These are phyloP conservation scores for Eutolmus rufibarbis DNA, from an alignment of 2,888 invertebrate species.

Conservation along the genomic window DNA sequence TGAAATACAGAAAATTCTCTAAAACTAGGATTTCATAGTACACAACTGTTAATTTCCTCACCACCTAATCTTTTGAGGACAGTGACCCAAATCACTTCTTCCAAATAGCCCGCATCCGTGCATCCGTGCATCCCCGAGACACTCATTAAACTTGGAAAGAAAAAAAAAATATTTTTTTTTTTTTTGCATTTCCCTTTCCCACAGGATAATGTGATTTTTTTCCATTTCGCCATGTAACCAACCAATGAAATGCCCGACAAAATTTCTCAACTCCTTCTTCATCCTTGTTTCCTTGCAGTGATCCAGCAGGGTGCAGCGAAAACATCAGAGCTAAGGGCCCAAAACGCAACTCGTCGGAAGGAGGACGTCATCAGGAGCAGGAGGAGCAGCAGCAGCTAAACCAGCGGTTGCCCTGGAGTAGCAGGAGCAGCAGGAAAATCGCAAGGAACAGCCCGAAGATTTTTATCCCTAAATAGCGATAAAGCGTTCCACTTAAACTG, in stretches of 20 bases:
- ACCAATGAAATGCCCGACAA: not conserved
- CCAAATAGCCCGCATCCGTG: not conserved
- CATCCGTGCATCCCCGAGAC: not conserved
- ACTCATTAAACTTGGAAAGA: not conserved
- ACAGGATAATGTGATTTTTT: not conserved
- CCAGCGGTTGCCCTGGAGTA: not conserved
- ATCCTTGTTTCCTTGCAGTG: not conserved
- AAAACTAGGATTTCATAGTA: not conserved
- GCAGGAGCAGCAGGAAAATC: not conserved
- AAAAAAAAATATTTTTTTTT: not conserved
- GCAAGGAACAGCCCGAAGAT: constrained; percentile 3
- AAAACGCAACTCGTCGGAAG: not conserved
- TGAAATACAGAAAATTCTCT: not conserved
- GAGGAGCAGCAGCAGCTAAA: not conserved
- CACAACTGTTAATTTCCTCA: not conserved
- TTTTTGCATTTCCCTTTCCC: not conserved
- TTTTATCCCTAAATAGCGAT: constrained; percentile 16
- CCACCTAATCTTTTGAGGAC: not conserved
- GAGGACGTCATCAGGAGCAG: not conserved
- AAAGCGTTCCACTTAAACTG: constrained; percentile 31
- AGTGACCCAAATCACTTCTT: not conserved
- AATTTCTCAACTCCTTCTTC: not conserved
- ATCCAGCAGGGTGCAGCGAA: not conserved
- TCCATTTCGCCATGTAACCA: not conserved
- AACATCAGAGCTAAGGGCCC: not conserved